Evolutionary conservation across 1,140 invertebrate species (phyloP).

Genomic region (Drosophila pruinosa): DNA sequence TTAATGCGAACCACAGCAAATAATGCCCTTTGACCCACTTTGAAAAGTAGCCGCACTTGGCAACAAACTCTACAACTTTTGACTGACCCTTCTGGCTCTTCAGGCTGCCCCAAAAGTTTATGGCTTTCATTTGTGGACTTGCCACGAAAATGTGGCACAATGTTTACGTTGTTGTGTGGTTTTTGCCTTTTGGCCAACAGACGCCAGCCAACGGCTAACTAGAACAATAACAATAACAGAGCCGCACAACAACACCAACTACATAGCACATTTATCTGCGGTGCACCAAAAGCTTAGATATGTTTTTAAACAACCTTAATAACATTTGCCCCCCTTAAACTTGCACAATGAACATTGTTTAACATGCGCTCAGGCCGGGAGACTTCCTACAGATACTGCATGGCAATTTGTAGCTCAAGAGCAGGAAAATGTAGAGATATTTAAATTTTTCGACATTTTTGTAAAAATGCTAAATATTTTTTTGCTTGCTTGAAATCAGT

Average conservation of each 20-base stretch:
- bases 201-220: conserved; percentile 13
- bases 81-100: neutral
- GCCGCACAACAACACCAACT: conserved; percentile 16
- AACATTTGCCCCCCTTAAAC: neutral
- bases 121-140: conserved; percentile 65
- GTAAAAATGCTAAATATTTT: too few species aligned
- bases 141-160: conserved; percentile 61
- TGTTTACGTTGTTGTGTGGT: conserved; percentile 56
- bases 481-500: too few species aligned
- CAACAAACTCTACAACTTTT: neutral
- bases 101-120: conserved; percentile 48
- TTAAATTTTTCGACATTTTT: too few species aligned
- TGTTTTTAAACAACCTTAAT: conserved; percentile 7
- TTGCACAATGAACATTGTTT: conserved; percentile 14
- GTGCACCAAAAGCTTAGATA: conserved; percentile 13
- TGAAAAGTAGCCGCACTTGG: conserved; percentile 4
- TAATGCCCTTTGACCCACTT: conserved; percentile 34
- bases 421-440: neutral
- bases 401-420: neutral
- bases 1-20: neutral
- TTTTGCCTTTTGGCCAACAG: conserved; percentile 13
- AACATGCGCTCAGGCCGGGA: neutral
- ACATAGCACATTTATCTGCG: conserved; percentile 31
- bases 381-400: neutral
- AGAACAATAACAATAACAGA: conserved; percentile 18